Base-by-base conservation (phyloP, 2,888 invertebrate species). In the Auanema sp. region DNA sequence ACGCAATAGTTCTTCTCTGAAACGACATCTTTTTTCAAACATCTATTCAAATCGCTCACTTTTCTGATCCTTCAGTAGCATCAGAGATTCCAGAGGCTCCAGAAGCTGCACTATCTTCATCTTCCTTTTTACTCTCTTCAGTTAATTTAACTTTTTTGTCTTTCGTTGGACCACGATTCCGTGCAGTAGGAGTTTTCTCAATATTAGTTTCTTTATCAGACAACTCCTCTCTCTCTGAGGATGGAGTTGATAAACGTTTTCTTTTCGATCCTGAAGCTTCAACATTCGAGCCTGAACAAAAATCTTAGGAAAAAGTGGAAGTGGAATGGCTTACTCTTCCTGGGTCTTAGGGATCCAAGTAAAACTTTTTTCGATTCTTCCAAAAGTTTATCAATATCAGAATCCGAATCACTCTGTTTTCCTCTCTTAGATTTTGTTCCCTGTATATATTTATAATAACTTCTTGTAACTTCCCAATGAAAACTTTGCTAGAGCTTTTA, bases 151-250 rank as follows among this genome's bases (percentile, higher is more conserved):
- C 33, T 33, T 8, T 33, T 33, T 33, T 33, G 33, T 33, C 33
- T 33, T 33, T 3, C 3, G 33, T 8, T 5, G 33, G 8, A 33
- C 4, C 33, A 33, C 33, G 33, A 8, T 33, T 33, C 8, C 33
- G 33, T 33, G 8, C 3, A 33, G 4, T 33, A 33, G 33, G 3
- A 33, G 33, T 33, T 51, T 57, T 14, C n/a, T n/a, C 14, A 50
- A 47, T 49, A 58, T 58, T 6, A 64, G 43, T 8, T 40, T 63
- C 57, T 11, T 58, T 52, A 4, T 61, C 61, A 2, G 55, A 54
- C 21, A 21, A 58, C n/a, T 64, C 64, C 14, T 58, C 58, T 14
- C 41, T 33, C 18, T 53, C 63, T 18, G 52, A 57, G 4, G 58
- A 58, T 43, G 18, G 47, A 47, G 47, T 18, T 47, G 16, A 21